These are phyloP conservation scores for Platichthys flesus DNA, from an alignment of 2,113 vertebrate species.

Conservation along the genomic window DNA sequence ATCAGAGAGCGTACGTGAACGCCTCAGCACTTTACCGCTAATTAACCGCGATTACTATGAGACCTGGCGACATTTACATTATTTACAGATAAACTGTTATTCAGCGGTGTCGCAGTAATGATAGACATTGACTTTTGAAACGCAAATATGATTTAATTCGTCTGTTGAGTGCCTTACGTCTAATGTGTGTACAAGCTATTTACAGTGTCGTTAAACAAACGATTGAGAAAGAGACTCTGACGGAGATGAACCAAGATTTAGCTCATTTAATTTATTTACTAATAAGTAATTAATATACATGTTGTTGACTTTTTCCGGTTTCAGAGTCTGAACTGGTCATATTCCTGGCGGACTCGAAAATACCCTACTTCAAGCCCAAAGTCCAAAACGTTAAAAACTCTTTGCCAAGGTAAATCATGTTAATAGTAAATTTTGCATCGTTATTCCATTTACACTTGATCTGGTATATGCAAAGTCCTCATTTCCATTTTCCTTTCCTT, in stretches of 20 bases:
- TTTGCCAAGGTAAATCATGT: constrained; percentile 82
- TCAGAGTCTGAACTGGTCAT: constrained; percentile 90
- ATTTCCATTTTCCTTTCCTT: background rate
- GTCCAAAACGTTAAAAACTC: constrained; percentile 77
- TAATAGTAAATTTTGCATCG: background rate
- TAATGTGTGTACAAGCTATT: no score
- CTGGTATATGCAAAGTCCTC: background rate
- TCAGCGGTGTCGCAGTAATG: background rate
- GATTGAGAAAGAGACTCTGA: background rate
- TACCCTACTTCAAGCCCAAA: constrained; percentile 94
- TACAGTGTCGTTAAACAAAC: background rate
- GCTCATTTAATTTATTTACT: background rate
- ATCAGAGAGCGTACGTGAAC: constrained; percentile 86
- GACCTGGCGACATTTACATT: background rate
- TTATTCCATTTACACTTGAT: background rate
- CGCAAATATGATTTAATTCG: no score
- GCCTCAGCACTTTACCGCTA: background rate
- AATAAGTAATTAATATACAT: background rate
- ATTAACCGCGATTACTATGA: no score
- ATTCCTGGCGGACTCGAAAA: constrained; percentile 92
- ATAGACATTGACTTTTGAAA: background rate
- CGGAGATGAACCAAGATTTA: no score
- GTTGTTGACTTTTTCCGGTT: constrained; percentile 44
- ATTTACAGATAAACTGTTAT: background rate
- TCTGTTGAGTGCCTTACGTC: no score